Evolutionary conservation across 1,140 invertebrate genomes (phyloP).

Genomic region (Pachypsylla venusta): DNA sequence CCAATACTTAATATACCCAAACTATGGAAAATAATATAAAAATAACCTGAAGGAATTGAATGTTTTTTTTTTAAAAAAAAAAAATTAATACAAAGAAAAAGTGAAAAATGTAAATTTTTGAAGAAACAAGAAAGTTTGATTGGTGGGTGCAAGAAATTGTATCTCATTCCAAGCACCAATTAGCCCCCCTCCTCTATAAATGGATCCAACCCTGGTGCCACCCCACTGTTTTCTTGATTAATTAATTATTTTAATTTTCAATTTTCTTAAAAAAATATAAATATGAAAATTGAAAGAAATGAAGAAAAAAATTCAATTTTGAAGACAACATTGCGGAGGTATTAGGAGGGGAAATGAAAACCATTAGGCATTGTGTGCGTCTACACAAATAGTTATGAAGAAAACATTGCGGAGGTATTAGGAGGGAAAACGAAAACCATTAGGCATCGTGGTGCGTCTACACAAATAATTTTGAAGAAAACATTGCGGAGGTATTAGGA

Average conservation of each 20-base stretch:
- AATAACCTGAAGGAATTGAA: constrained; percentile 7
- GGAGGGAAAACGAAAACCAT: no score
- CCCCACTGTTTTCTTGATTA: constrained; percentile 6
- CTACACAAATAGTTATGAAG: no score
- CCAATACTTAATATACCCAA: no score
- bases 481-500: no score
- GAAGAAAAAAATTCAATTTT: constrained; percentile 1
- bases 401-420: no score
- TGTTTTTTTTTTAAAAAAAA: constrained; percentile 2
- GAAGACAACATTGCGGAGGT: no score
- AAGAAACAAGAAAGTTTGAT: constrained; percentile 3
- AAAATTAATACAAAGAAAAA: no score
- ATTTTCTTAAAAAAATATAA: constrained; percentile 7
- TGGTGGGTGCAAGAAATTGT: neutral
- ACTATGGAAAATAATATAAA: no score
- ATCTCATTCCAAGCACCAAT: neutral
- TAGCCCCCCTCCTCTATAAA: neutral
- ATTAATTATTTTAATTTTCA: constrained; percentile 9
- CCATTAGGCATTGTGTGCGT: no score
- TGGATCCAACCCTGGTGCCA: neutral
- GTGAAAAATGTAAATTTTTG: constrained; percentile 3
- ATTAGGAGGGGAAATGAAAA: no score
- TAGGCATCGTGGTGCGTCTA: no score
- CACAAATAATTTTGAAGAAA: no score
- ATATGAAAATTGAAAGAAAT: neutral